Percentiles rank a stretch among this genome's conserved stretches.
These are phyloP conservation scores for Pseudopleuronectes americanus DNA, from an alignment of 2,797 vertebrate genomes.

Conservation along the genomic window DNA sequence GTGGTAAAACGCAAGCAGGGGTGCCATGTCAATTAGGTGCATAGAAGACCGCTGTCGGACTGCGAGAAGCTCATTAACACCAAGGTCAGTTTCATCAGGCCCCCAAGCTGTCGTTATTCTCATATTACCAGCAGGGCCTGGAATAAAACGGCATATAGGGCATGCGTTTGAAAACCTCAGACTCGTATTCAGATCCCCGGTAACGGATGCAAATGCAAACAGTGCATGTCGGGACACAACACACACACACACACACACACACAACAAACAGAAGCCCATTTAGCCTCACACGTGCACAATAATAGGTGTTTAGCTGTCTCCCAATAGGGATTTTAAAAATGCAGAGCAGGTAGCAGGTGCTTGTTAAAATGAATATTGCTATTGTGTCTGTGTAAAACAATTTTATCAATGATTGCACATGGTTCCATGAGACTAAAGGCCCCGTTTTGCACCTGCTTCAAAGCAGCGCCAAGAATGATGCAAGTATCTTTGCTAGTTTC, in stretches of 20 bases:
- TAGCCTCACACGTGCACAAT: slow-evolving; percentile 15
- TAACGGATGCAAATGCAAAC: slow-evolving; percentile 42
- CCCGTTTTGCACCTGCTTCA: not conserved
- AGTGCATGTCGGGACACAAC: slow-evolving; percentile 8
- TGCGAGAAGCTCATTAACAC: slow-evolving; percentile 83
- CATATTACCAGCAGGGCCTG: slow-evolving; percentile 61
- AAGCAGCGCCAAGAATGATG: not conserved
- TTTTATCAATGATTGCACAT: slow-evolving; percentile 62
- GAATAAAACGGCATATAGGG: slow-evolving; percentile 56
- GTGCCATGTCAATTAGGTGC: slow-evolving; percentile 73
- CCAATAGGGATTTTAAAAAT: slow-evolving; percentile 35
- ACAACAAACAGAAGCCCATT: not conserved
- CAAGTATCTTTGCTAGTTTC: not conserved
- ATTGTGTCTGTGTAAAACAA: slow-evolving; percentile 61
- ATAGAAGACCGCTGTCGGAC: slow-evolving; percentile 63
- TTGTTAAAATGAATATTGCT: slow-evolving; percentile 64
- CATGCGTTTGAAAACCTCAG: slow-evolving; percentile 36
- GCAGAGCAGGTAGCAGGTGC: slow-evolving; percentile 65
- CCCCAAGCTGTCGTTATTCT: slow-evolving; percentile 75
- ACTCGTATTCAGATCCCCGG: slow-evolving; percentile 15
- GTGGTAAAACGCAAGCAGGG: slow-evolving; percentile 63
- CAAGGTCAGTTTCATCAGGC: slow-evolving; percentile 82
- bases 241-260: slow-evolving; percentile 7
- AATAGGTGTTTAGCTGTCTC: slow-evolving; percentile 43
- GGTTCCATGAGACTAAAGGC: slow-evolving; percentile 33